Conservation (phyloP, 2,797 vertebrate genomes). For the Paguma larvata region DNA sequence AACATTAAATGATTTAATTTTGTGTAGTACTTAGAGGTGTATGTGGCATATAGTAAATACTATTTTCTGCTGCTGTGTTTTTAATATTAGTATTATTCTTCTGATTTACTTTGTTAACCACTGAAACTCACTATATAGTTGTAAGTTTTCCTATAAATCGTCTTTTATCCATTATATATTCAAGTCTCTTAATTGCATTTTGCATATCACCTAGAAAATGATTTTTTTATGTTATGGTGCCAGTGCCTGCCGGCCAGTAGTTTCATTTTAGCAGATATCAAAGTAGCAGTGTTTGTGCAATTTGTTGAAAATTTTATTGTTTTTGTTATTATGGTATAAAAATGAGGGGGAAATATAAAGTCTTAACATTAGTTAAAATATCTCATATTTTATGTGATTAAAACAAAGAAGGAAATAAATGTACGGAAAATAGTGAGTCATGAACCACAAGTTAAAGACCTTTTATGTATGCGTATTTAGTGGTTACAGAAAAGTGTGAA, state of each 20-base stretch:
- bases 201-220: not conserved
- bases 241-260: not conserved
- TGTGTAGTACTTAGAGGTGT: not conserved
- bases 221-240: not conserved
- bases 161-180: not conserved
- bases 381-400: not conserved
- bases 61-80: not conserved
- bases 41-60: not conserved
- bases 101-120: not conserved
- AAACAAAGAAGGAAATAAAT: not conserved
- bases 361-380: not conserved
- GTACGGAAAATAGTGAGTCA: not conserved
- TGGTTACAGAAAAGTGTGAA: not conserved
- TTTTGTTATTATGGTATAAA: conserved; percentile 23
- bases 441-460: not conserved
- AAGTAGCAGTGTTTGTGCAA: not conserved
- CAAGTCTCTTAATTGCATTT: not conserved
- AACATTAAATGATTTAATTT: conserved; percentile 18
- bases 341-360: not conserved
- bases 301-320: conserved; percentile 25
- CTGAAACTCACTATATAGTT: not conserved
- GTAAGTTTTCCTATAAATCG: not conserved
- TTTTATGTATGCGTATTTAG: not conserved
- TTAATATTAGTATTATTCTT: not conserved
- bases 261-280: not conserved